phyloP scores from a whole-genome alignment of 2,888 invertebrate species.

The Apodemia mormo region DNA sequence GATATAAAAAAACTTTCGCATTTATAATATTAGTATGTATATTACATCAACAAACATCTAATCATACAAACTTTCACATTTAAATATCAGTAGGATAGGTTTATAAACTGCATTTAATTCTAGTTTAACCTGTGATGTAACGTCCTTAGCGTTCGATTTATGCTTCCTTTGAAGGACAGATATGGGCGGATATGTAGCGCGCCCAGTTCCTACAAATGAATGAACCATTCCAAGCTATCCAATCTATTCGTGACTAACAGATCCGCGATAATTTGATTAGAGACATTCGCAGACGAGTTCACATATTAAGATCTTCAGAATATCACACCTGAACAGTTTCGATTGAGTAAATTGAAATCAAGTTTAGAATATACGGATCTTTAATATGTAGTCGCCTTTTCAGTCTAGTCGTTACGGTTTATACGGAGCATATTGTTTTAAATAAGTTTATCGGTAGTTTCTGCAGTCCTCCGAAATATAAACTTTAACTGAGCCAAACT shows the following conservation, averaged over 20 bases:
- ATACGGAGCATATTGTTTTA: too few relatives aligned
- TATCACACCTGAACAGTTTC: not conserved
- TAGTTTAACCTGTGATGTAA: constrained; percentile 17
- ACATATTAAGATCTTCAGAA: not conserved
- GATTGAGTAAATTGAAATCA: not conserved
- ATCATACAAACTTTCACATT: not conserved
- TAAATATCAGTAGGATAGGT: not conserved
- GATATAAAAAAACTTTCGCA: too few relatives aligned
- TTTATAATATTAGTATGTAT: not conserved
- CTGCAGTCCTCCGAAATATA: too few relatives aligned
- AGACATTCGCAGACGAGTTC: not conserved
- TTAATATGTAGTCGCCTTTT: too few relatives aligned
- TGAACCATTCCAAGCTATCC: constrained; percentile 1
- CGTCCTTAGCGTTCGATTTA: constrained; percentile 34
- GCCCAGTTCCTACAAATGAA: constrained; percentile 27
- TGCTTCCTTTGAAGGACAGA: constrained; percentile 28
- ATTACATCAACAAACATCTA: not conserved
- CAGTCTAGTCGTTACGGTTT: too few relatives aligned
- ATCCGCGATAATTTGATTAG: constrained; percentile 7
- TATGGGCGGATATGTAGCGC: constrained; percentile 32
- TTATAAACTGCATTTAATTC: constrained; percentile 3
- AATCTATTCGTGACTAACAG: constrained; percentile 5
- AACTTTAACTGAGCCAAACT: too few relatives aligned
- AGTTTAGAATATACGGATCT: too few relatives aligned
- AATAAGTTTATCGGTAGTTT: too few relatives aligned